A percentile compares a stretch with the other conserved stretches of the same genome.
Evolutionary conservation across 2,113 vertebrate species (phyloP).

Genomic region (Cinclus mexicanus): DNA sequence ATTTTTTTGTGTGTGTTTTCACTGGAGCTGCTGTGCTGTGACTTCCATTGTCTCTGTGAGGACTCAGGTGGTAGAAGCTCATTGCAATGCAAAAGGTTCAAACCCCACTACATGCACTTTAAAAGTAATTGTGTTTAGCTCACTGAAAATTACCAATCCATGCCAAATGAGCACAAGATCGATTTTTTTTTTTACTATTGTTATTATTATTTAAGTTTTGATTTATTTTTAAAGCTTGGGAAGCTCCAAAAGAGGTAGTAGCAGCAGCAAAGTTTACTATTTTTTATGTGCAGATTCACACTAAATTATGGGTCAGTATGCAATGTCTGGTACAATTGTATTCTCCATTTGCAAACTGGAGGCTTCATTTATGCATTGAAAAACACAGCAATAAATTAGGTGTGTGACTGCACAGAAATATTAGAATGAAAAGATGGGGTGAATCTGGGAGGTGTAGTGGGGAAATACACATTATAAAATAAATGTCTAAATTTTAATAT

Average conservation of each 20-base stretch:
- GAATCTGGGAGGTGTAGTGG: constrained; percentile 29
- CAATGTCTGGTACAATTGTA: not conserved
- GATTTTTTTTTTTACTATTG: not conserved
- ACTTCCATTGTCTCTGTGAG: not conserved
- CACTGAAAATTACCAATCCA: not conserved
- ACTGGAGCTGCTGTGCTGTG: not conserved
- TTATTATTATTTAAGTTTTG: no score
- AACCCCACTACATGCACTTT: not conserved
- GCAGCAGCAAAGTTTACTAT: constrained; percentile 14
- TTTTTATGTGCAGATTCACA: not conserved
- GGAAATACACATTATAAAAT: constrained; percentile 60
- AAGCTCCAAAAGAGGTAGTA: constrained; percentile 12
- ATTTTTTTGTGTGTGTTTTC: not conserved
- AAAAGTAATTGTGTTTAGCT: constrained; percentile 22
- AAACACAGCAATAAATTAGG: constrained; percentile 53
- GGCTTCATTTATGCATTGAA: constrained; percentile 50
- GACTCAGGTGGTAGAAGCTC: not conserved
- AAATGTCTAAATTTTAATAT: constrained; percentile 71
- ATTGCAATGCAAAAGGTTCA: not conserved
- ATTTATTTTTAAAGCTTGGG: not conserved
- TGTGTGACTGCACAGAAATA: constrained; percentile 63
- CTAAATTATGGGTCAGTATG: constrained; percentile 18
- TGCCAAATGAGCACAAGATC: constrained; percentile 34
- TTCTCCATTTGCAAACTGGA: constrained; percentile 55
- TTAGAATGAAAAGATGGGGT: constrained; percentile 50